phyloP scores from a whole-genome alignment of 2,797 vertebrate genomes.

The Phalloptychus januarius region DNA sequence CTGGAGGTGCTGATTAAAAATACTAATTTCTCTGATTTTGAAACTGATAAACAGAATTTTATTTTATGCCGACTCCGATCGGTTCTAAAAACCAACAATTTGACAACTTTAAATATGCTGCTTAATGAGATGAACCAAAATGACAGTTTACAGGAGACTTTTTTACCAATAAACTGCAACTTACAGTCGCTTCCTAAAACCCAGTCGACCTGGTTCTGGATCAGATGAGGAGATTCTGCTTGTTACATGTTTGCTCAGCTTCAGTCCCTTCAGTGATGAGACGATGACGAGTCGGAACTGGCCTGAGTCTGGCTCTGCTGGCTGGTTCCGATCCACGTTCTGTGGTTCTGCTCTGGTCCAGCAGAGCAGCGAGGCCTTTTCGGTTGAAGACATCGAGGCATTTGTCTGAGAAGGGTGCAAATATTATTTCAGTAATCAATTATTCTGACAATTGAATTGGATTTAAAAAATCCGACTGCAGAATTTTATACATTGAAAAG shows the following conservation, averaged over 20 bases:
- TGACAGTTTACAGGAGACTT: too few relatives aligned
- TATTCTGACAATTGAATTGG: too few relatives aligned
- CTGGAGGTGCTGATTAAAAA: background rate
- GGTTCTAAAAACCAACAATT: background rate
- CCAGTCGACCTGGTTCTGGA: background rate
- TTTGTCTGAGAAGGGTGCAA: slow-evolving; percentile 94
- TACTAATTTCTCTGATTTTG: background rate
- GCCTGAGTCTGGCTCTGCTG: slow-evolving; percentile 34
- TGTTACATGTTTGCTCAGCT: background rate
- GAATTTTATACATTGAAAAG: too few relatives aligned
- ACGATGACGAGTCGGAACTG: slow-evolving; percentile 83
- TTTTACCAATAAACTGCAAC: too few relatives aligned
- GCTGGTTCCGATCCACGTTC: slow-evolving; percentile 71
- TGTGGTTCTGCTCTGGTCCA: slow-evolving; percentile 70
- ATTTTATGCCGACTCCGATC: background rate
- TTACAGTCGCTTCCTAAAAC: too few relatives aligned
- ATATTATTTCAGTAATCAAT: too few relatives aligned
- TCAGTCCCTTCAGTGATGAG: slow-evolving; percentile 66
- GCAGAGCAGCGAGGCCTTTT: slow-evolving; percentile 61
- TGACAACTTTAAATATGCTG: background rate
- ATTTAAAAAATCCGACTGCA: too few relatives aligned
- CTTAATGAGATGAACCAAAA: background rate
- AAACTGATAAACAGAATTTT: background rate
- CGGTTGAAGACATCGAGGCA: slow-evolving; percentile 89
- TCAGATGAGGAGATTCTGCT: background rate